Percentiles rank a stretch among this genome's conserved stretches.
Conservation (phyloP, 2,797 vertebrate genomes). For the Gymnodraco acuticeps region DNA sequence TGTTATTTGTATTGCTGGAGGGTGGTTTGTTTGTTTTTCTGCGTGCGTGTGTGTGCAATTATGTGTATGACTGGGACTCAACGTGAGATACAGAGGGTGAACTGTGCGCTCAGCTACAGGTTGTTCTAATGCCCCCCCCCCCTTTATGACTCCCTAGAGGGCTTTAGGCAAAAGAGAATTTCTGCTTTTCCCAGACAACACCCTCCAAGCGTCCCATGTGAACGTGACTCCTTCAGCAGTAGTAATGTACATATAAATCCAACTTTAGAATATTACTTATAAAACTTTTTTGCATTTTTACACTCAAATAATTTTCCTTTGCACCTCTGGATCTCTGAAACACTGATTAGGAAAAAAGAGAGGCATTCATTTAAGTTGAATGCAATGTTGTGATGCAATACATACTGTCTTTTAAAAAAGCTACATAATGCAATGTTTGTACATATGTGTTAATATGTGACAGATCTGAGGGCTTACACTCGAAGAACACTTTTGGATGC, state of each 20-base stretch:
- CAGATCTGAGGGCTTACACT: conserved; percentile 56
- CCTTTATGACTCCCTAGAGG: conserved; percentile 75
- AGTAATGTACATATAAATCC: neutral
- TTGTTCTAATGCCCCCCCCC: conserved; percentile 79
- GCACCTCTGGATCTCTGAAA: neutral
- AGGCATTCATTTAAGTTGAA: neutral
- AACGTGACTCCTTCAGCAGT: conserved; percentile 50
- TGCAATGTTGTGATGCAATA: neutral
- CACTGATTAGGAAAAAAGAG: neutral
- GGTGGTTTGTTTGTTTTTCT: conserved; percentile 20
- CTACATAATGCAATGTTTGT: neutral
- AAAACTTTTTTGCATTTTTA: neutral
- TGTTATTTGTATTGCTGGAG: conserved; percentile 80
- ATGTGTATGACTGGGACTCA: conserved; percentile 41
- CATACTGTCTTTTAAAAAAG: neutral
- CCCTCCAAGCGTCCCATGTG: conserved; percentile 70
- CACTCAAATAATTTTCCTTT: neutral
- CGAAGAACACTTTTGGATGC: conserved; percentile 75
- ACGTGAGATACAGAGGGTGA: conserved; percentile 33
- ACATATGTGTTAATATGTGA: conserved; percentile 29
- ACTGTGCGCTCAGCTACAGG: conserved; percentile 60
- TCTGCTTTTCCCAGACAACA: conserved; percentile 89
- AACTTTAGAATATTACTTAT: neutral
- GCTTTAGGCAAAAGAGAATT: conserved; percentile 57
- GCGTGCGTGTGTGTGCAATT: conserved; percentile 6